These are phyloP conservation scores for Aplodontia rufa DNA, from an alignment of 2,113 vertebrate species.

Conservation along the genomic window DNA sequence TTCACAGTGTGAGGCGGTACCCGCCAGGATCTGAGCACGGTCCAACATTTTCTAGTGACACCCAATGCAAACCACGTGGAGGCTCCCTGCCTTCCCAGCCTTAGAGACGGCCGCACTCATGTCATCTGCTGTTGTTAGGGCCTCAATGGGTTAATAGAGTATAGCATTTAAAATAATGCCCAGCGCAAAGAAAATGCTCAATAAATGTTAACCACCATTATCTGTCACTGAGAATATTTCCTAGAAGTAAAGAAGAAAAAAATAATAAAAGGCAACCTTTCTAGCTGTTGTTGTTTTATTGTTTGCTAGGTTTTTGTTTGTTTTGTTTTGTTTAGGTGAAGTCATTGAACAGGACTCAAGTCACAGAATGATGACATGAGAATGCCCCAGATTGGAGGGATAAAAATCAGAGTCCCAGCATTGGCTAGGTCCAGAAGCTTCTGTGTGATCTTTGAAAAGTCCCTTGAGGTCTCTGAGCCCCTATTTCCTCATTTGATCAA, in stretches of 20 bases:
- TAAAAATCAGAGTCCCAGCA: neutral
- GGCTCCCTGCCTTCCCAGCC: neutral
- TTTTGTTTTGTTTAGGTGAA: neutral
- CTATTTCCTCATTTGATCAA: neutral
- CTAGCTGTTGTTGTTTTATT: neutral
- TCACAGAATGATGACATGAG: neutral
- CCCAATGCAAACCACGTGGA: neutral
- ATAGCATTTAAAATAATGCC: neutral
- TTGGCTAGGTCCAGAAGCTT: neutral
- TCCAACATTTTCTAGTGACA: neutral
- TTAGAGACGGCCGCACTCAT: neutral
- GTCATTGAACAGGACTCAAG: neutral
- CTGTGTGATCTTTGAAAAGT: constrained; percentile 1
- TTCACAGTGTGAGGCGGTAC: no score
- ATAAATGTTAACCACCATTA: neutral
- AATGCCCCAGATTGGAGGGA: neutral
- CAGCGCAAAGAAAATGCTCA: neutral
- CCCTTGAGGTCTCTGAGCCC: neutral
- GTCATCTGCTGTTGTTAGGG: neutral
- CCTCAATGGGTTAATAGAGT: neutral
- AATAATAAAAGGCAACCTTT: neutral
- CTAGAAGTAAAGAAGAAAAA: neutral
- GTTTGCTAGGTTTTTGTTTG: neutral
- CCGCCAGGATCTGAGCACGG: neutral
- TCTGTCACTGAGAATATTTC: neutral